Evolutionary conservation across 2,113 vertebrate species (phyloP).

Genomic region (Rutilus rutilus): DNA sequence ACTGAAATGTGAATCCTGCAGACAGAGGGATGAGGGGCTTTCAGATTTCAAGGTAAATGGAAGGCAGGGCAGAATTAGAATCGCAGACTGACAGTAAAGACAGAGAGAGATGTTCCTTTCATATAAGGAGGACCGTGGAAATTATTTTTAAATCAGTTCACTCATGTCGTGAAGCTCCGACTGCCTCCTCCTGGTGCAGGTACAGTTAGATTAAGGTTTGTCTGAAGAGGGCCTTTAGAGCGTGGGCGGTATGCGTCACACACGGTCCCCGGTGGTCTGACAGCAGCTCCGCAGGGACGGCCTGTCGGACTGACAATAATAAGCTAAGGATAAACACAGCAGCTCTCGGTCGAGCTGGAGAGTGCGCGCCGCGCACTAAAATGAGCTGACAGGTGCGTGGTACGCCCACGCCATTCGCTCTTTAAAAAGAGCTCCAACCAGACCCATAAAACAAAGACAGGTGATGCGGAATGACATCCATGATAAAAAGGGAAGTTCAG

Average conservation of each 20-base stretch:
- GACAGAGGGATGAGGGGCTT: background rate
- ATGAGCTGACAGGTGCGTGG: constrained; percentile 38
- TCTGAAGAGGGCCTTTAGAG: constrained; percentile 28
- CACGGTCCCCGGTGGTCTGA: constrained; percentile 50
- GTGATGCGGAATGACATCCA: constrained; percentile 24
- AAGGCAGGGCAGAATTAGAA: background rate
- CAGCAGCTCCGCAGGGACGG: constrained; percentile 53
- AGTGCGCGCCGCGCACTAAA: background rate
- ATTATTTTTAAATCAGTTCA: background rate
- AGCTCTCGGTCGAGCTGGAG: constrained; percentile 35
- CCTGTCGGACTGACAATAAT: constrained; percentile 49
- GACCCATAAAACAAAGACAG: constrained; percentile 41
- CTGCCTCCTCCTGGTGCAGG: constrained; percentile 11
- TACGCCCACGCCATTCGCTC: constrained; percentile 38
- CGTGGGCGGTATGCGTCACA: constrained; percentile 45
- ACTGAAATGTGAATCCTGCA: background rate
- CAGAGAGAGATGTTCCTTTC: background rate
- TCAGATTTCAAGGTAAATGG: constrained; percentile 25
- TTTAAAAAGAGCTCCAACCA: background rate
- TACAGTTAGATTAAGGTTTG: constrained; percentile 26
- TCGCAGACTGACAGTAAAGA: background rate
- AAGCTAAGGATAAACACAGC: constrained; percentile 41
- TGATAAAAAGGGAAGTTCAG: constrained; percentile 30
- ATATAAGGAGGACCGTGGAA: constrained; percentile 10
- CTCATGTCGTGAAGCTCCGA: background rate